phyloP scores from a whole-genome alignment of 2,797 vertebrate genomes.

The Furcifer pardalis region DNA sequence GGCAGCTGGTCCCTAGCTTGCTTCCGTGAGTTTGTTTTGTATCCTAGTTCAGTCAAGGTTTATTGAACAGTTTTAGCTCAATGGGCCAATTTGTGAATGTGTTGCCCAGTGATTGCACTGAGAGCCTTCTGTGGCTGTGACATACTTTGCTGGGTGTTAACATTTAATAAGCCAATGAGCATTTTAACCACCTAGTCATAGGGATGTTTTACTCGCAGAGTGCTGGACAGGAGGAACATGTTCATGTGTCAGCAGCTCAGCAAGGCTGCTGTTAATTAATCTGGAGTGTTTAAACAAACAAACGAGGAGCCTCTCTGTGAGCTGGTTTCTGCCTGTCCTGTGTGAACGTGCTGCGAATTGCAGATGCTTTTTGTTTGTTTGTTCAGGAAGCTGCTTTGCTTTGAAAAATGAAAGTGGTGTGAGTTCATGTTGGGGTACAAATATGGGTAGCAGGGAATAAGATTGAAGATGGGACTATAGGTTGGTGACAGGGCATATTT shows the following conservation, averaged over 20 bases:
- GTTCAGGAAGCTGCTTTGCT: not conserved
- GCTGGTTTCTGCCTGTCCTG: not conserved
- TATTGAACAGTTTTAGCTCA: not conserved
- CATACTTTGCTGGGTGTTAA: not conserved
- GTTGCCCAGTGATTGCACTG: not conserved
- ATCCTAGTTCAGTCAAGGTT: not conserved
- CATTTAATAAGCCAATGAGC: not conserved
- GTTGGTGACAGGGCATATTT: not conserved
- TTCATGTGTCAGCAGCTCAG: constrained; percentile 8
- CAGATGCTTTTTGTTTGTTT: not conserved
- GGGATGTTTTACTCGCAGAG: not conserved
- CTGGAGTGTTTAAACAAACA: not conserved
- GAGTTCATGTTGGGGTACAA: not conserved
- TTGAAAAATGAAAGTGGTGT: too few species aligned
- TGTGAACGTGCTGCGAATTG: not conserved
- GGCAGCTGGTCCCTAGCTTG: too few species aligned
- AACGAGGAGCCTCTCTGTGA: not conserved
- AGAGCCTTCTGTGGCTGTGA: not conserved
- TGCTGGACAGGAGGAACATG: not conserved
- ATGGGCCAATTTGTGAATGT: not conserved
- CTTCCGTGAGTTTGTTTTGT: not conserved
- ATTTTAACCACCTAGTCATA: not conserved
- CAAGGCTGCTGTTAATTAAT: not conserved
- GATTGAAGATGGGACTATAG: not conserved
- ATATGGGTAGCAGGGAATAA: not conserved